phyloP scores from a whole-genome alignment of 30 jellyfish, hydroid and myxozoan species.

The Turritopsis dohrnii region DNA sequence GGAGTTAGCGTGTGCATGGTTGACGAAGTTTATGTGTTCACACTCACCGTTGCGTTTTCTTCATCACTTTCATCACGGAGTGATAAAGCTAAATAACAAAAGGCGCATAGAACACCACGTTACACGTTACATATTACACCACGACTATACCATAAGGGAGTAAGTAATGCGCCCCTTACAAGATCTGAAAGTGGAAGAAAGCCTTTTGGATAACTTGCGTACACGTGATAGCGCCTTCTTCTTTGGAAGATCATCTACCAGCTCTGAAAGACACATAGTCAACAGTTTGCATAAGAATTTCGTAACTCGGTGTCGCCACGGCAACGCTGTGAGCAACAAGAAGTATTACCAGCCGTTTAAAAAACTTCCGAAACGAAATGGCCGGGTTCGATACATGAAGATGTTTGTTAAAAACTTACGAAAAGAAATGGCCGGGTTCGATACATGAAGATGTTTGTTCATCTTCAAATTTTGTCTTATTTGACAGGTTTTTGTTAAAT shows the following conservation, averaged over 20 bases:
- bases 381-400: not conserved
- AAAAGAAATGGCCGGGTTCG: not conserved
- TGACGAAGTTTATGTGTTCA: not conserved
- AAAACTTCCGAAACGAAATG: not conserved
- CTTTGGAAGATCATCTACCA: slow-evolving; percentile 20
- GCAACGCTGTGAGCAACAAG: not conserved
- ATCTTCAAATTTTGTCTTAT: too few species aligned
- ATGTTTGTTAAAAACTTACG: too few species aligned
- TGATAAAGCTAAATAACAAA: slow-evolving; percentile 12
- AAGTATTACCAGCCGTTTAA: too few species aligned
- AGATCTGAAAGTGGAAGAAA: slow-evolving; percentile 38
- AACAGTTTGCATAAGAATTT: too few species aligned
- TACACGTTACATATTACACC: too few species aligned
- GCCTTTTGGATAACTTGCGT: slow-evolving; percentile 49
- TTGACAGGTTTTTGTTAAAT: too few species aligned
- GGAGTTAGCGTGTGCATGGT: too few species aligned
- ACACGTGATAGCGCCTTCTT: slow-evolving; percentile 47
- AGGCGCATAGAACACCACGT: too few species aligned
- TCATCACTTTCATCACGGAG: slow-evolving; percentile 10
- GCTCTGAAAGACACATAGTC: not conserved
- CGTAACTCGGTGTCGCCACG: too few species aligned
- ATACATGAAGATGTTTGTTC: too few species aligned
- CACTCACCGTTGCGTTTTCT: not conserved
- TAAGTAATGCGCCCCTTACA: not conserved
- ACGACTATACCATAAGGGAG: too few species aligned